Evolutionary conservation across 2,888 invertebrate species (phyloP).

Genomic region (Osedax fenrisi): DNA sequence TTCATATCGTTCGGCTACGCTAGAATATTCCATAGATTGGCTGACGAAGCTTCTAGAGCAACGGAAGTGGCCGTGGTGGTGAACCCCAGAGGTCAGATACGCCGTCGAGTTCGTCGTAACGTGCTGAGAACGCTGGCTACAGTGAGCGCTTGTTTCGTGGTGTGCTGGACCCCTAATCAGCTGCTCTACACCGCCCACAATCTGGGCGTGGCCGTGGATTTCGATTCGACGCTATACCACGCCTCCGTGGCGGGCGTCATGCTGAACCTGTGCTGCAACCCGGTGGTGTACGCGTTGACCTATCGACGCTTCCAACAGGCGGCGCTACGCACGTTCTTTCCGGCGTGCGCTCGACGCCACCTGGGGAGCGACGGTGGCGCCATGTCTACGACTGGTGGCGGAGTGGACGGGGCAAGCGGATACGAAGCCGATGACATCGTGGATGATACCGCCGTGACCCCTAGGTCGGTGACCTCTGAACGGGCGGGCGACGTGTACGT

Average conservation of each 20-base stretch:
- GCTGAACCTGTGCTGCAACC: not conserved
- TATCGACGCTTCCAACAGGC: not conserved
- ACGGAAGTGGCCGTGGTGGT: too few relatives aligned
- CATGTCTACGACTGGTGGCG: too few relatives aligned
- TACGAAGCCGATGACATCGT: too few relatives aligned
- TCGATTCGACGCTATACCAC: not conserved
- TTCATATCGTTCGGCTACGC: not conserved
- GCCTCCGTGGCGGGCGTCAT: not conserved
- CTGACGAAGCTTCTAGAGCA: too few relatives aligned
- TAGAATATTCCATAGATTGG: not conserved
- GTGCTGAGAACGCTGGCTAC: not conserved
- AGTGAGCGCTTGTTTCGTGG: not conserved
- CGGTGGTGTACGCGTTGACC: not conserved
- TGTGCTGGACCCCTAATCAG: constrained; percentile 11
- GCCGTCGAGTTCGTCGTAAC: not conserved
- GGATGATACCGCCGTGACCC: too few relatives aligned
- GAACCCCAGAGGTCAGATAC: not conserved
- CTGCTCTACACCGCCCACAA: not conserved
- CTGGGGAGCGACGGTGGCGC: too few relatives aligned
- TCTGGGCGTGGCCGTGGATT: not conserved
- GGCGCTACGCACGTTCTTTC: not conserved
- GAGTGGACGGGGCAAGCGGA: too few relatives aligned
- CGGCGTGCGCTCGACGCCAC: too few relatives aligned
- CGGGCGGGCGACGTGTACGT: too few relatives aligned
- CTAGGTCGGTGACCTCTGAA: too few relatives aligned